These are phyloP conservation scores for Phrynocephalus guinanensis DNA, from an alignment of 2,797 vertebrate genomes.

Conservation along the genomic window DNA sequence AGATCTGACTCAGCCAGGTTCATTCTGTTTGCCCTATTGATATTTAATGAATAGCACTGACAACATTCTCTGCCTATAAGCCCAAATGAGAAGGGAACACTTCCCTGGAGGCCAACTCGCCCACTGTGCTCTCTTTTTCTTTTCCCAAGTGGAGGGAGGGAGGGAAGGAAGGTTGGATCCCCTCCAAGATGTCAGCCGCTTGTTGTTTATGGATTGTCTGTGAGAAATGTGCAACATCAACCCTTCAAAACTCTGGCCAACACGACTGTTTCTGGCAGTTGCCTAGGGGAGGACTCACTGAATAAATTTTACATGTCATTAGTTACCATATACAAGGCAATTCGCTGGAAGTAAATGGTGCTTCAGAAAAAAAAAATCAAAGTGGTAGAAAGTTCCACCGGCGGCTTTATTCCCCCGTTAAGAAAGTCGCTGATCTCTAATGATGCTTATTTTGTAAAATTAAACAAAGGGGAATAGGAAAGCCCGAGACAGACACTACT, in stretches of 20 bases:
- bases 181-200: background rate
- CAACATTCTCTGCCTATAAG: constrained; percentile 23
- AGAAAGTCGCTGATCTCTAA: background rate
- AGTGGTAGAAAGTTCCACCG: background rate
- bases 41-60: constrained; percentile 52
- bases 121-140: accelerated
- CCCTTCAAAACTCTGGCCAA: background rate
- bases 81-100: background rate
- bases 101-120: background rate
- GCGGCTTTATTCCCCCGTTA: background rate
- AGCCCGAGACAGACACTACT: background rate
- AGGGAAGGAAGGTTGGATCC: background rate
- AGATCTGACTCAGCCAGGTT: constrained; percentile 22
- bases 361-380: background rate
- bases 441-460: background rate
- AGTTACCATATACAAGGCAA: background rate
- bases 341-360: constrained; percentile 23
- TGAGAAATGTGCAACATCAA: constrained; percentile 8
- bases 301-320: constrained; percentile 14
- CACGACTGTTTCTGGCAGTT: background rate
- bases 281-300: background rate
- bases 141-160: background rate
- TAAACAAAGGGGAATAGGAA: background rate
- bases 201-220: constrained; percentile 19
- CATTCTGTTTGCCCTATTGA: constrained; percentile 39